Conservation (phyloP, 2,888 invertebrate genomes). For the Slavum lentiscoides region DNA sequence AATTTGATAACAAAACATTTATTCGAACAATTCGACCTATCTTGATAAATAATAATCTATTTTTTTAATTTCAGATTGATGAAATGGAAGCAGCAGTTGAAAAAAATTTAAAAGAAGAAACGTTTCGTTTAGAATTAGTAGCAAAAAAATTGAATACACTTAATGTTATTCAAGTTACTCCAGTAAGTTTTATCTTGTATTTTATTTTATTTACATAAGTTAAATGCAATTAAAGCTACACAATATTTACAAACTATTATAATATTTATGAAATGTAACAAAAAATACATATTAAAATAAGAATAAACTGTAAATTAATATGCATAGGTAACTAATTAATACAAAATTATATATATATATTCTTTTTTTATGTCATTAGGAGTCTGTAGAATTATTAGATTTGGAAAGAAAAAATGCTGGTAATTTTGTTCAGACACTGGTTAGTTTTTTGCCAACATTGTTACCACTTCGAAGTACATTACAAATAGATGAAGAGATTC, state of each 20-base stretch:
- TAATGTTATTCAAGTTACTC: slow-evolving; percentile 39
- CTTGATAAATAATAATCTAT: background rate
- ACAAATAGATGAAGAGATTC: slow-evolving; percentile 84
- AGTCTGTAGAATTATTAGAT: slow-evolving; percentile 61
- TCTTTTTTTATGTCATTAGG: slow-evolving; percentile 12
- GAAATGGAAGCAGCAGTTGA: slow-evolving; percentile 60
- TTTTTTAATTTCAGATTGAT: slow-evolving; percentile 56
- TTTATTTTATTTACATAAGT: too few species aligned
- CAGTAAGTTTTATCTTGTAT: slow-evolving; percentile 28
- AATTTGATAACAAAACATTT: too few species aligned
- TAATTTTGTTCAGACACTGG: slow-evolving; percentile 75
- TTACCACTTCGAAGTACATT: slow-evolving; percentile 77
- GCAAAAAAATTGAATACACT: slow-evolving; percentile 28
- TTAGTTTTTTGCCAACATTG: slow-evolving; percentile 72
- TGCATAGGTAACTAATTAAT: too few species aligned
- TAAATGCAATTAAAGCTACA: too few species aligned
- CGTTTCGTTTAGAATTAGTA: slow-evolving; percentile 54
- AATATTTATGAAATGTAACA: background rate
- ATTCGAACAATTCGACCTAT: too few species aligned
- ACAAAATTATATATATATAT: background rate
- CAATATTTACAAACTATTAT: too few species aligned
- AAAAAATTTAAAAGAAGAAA: slow-evolving; percentile 59
- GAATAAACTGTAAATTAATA: too few species aligned
- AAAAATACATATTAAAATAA: too few species aligned
- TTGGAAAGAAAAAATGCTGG: slow-evolving; percentile 84